These are phyloP conservation scores for Pandemis heparana DNA, from an alignment of 2,888 invertebrate species.

Conservation along the genomic window DNA sequence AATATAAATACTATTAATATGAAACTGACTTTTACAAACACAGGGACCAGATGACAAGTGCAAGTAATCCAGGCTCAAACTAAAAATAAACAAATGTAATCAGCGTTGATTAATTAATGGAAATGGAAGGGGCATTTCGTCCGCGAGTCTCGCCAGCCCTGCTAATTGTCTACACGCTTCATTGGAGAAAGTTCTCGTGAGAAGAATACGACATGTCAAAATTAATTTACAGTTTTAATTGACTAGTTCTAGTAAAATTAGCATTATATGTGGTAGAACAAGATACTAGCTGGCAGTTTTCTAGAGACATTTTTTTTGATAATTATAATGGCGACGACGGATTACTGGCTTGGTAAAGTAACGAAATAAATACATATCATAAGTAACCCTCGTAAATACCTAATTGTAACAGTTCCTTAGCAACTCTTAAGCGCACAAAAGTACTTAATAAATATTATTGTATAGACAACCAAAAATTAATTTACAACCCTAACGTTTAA, in stretches of 20 bases:
- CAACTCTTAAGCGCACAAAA: neutral
- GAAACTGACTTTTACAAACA: neutral
- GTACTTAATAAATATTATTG: neutral
- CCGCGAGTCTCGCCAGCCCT: slow-evolving; percentile 67
- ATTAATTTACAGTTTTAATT: slow-evolving; percentile 33
- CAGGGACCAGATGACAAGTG: neutral
- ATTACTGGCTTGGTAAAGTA: neutral
- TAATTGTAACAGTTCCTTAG: neutral
- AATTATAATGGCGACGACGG: neutral
- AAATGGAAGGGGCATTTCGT: slow-evolving; percentile 55
- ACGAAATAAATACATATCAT: no score
- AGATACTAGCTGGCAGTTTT: neutral
- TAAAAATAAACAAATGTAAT: slow-evolving; percentile 57
- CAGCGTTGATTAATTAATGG: slow-evolving; percentile 59
- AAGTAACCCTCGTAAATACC: no score
- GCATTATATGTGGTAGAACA: neutral
- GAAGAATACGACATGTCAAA: slow-evolving; percentile 50
- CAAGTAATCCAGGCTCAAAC: slow-evolving; percentile 37
- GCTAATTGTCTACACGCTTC: slow-evolving; percentile 63
- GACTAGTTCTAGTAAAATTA: slow-evolving; percentile 6
- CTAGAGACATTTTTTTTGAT: neutral
- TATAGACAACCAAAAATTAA: neutral
- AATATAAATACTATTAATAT: neutral
- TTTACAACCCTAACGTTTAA: no score
- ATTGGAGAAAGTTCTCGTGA: slow-evolving; percentile 71